Base-by-base conservation (phyloP, 2,797 vertebrate species). In the Cyclopterus lumpus region DNA sequence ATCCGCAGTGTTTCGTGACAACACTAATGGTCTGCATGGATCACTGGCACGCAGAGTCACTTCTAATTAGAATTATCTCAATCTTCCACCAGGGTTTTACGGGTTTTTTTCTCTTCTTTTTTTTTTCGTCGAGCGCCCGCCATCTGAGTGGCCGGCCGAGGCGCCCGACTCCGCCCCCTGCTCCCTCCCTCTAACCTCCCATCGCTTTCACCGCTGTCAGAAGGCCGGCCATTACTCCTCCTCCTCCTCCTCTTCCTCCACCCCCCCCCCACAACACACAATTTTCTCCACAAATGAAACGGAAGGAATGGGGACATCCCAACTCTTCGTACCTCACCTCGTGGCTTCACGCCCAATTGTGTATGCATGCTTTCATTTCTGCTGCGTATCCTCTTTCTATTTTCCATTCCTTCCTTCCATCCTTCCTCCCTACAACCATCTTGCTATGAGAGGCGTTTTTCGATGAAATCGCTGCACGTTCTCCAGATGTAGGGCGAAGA, bases 1-100 rank as follows among this genome's bases (percentile, higher is more conserved):
- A 20, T 69, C 88, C 68, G 61, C 89, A 73, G 87, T 44, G 86
- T 93, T 94, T 86, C 93, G 94, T 94, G 93, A 95, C 93, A 92
- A 85, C 91, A 87, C 91, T 93, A 94, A 94, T 94, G 83, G 93
- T 90, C 89, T 89, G 93, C 91, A 91, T 83, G 93, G 93, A 94
- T 94, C 92, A 83, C 91, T 93, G 91, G 90, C 92, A 91, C 86
- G 89, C 86, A 88, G 61, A 79, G 94, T 94, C 94, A 91, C 87
- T 87, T 94, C 90, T 85, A 75, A 93, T 95, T 93, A 94, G 65
- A 81, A 85, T 89, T 79, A 92, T 88, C 91, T 93, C 84, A 28
- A 81, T 90, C 89, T 89, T 82, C 73, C 69, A 48, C 62, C 51
- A 16, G 54, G 77, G 75, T 80, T 79, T 66, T 62, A 12, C 55